phyloP scores from a whole-genome alignment of 2,888 invertebrate genomes.

The Lasius fuliginosus region DNA sequence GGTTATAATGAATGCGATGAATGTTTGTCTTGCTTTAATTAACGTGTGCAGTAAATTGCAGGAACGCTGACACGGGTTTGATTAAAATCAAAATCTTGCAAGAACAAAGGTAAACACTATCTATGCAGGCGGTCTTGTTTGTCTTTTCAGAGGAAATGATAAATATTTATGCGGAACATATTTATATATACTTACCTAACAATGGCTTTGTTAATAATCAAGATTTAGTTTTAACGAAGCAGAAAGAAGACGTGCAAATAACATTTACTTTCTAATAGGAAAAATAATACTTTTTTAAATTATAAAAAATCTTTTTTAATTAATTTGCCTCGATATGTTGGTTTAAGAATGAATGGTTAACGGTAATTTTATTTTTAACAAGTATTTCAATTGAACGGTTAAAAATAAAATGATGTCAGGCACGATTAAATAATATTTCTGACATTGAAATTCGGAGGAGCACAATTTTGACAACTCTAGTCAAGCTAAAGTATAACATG shows the following conservation, averaged over 20 bases:
- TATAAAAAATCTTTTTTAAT: not conserved
- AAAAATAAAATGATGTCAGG: constrained; percentile 67
- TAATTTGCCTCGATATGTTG: not conserved
- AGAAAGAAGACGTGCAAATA: not conserved
- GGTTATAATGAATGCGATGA: constrained; percentile 37
- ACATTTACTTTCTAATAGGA: not conserved
- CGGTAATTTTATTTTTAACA: not conserved
- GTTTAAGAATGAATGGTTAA: not conserved
- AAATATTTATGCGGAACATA: not conserved
- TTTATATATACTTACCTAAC: not conserved
- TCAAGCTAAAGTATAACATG: not conserved
- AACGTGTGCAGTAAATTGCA: constrained; percentile 1
- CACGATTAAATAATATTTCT: constrained; percentile 67
- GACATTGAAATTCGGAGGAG: constrained; percentile 59
- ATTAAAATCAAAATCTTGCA: constrained; percentile 33
- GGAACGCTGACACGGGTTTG: not conserved
- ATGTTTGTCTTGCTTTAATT: constrained; percentile 39
- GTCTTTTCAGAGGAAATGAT: not conserved
- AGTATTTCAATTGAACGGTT: not conserved
- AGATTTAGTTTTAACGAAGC: not conserved
- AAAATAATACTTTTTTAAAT: not conserved
- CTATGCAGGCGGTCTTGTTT: not conserved
- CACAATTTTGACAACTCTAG: not conserved
- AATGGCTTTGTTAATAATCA: not conserved
- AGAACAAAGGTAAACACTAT: constrained; percentile 8